Percentiles rank a stretch among this genome's conserved stretches.
phyloP scores from a whole-genome alignment of 2,797 vertebrate genomes.

The Xyrichtys novacula region DNA sequence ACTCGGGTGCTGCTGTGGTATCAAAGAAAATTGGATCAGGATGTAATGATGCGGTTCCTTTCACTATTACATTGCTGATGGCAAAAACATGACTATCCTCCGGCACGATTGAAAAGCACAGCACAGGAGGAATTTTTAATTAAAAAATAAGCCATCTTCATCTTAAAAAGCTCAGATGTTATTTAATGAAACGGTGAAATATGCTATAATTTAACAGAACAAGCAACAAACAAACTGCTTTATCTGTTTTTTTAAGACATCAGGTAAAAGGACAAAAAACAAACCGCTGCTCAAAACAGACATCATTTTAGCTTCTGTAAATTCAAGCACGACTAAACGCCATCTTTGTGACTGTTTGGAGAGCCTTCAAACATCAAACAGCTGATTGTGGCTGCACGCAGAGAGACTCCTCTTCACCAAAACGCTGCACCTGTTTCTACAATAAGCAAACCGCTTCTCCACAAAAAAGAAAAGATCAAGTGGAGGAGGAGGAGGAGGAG shows the following conservation, averaged over 20 bases:
- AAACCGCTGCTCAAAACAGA: background rate
- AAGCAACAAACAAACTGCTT: background rate
- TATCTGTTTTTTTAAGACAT: background rate
- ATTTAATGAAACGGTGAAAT: background rate
- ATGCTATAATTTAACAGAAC: background rate
- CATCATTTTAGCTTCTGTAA: slow-evolving; percentile 1
- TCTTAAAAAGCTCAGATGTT: background rate
- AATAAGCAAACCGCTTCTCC: slow-evolving; percentile 42
- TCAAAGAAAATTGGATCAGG: too few relatives aligned
- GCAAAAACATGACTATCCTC: too few relatives aligned
- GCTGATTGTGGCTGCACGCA: slow-evolving; percentile 21
- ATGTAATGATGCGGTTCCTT: too few relatives aligned
- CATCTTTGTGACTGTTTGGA: slow-evolving; percentile 25
- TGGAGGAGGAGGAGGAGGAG: slow-evolving; percentile 49
- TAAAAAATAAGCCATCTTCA: background rate
- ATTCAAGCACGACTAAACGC: slow-evolving; percentile 39
- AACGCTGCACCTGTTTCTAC: slow-evolving; percentile 65
- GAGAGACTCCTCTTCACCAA: slow-evolving; percentile 49
- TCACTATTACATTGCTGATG: too few relatives aligned
- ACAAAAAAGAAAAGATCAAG: slow-evolving; percentile 56
- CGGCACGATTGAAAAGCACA: background rate
- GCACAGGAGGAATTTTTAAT: background rate
- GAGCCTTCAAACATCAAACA: slow-evolving; percentile 45
- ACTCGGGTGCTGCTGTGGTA: too few relatives aligned
- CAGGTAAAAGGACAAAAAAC: slow-evolving; percentile 1